These are phyloP conservation scores for Hydractinia symbiolongicarpus DNA, from an alignment of 30 jellyfish, hydroid and myxozoan species.

Conservation along the genomic window DNA sequence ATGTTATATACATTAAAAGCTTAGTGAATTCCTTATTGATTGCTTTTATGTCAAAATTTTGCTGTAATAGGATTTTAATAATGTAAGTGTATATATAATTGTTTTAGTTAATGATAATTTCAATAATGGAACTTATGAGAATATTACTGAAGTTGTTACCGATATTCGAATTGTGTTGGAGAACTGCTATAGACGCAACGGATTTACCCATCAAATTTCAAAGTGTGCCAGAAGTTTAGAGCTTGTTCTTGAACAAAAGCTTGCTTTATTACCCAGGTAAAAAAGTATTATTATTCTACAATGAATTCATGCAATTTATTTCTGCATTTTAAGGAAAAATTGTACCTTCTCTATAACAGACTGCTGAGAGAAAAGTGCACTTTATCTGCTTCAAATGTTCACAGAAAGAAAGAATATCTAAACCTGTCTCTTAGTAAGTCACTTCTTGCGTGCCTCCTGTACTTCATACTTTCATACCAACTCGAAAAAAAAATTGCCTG, in stretches of 20 bases:
- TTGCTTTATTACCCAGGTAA: conserved; percentile 79
- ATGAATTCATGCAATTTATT: not conserved
- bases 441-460: not conserved
- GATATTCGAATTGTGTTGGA: conserved; percentile 72
- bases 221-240: conserved; percentile 74
- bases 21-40: not conserved
- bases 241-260: conserved; percentile 68
- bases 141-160: conserved; percentile 71
- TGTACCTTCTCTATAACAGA: not conserved
- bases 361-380: conserved; percentile 56
- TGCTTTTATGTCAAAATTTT: not conserved
- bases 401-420: conserved; percentile 46
- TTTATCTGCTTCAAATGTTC: conserved; percentile 60
- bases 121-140: conserved; percentile 39
- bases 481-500: not conserved
- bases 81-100: not conserved
- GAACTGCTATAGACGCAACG: conserved; percentile 56
- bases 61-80: not conserved
- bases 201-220: conserved; percentile 45
- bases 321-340: not conserved
- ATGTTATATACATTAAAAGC: not conserved
- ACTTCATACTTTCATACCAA: not conserved
- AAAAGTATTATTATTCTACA: not conserved
- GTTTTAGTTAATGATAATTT: conserved; percentile 63
- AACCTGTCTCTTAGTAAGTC: conserved; percentile 15